phyloP scores from a whole-genome alignment of 2,797 vertebrate species.

The Anguilla obscura region DNA sequence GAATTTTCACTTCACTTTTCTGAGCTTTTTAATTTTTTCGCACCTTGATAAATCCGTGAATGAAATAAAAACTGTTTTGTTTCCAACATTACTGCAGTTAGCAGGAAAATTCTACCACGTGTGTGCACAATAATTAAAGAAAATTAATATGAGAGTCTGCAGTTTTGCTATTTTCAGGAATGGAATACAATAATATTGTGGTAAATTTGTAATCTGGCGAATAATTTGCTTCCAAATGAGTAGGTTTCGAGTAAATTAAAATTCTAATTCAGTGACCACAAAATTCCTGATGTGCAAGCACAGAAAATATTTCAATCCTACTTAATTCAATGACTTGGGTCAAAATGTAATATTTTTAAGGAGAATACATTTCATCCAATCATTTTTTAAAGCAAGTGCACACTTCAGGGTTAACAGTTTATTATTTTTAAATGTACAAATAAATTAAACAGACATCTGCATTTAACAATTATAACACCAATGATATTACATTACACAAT shows the following conservation, averaged over 20 bases:
- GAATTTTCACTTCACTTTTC: not conserved
- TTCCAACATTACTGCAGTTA: not conserved
- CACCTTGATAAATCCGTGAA: not conserved
- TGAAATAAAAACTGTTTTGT: not conserved
- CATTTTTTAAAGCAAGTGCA: not conserved
- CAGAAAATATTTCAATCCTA: not conserved
- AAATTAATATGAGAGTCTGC: no score
- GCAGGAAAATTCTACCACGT: no score
- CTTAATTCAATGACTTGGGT: not conserved
- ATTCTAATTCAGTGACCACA: not conserved
- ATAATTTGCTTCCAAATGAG: no score
- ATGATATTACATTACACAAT: constrained; percentile 18
- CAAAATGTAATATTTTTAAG: not conserved
- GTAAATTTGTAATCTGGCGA: no score
- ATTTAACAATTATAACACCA: constrained; percentile 21
- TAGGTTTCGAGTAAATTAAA: not conserved
- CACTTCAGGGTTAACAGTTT: constrained; percentile 24
- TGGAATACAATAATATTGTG: no score
- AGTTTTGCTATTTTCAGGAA: no score
- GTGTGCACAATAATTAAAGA: not conserved
- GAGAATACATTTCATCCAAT: not conserved
- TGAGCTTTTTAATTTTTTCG: no score
- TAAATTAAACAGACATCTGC: constrained; percentile 24
- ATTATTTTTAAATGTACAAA: constrained; percentile 26
- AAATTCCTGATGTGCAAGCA: not conserved